A percentile compares a stretch with the other conserved stretches of the same genome.
These are phyloP conservation scores for Platalea minor DNA, from an alignment of 2,797 vertebrate species.

Conservation along the genomic window DNA sequence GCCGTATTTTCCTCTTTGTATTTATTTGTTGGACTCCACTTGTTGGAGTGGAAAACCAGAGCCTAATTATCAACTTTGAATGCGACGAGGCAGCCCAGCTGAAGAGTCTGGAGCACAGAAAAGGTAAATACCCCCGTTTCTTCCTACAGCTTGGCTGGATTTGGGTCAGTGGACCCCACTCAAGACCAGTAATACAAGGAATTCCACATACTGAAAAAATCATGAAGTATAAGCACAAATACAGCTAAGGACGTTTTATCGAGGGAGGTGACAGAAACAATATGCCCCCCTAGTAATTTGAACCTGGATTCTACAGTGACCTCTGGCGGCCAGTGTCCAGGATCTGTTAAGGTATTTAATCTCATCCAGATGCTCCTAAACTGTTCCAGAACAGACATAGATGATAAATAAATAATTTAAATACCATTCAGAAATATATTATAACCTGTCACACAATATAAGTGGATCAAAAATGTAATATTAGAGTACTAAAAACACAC, in stretches of 20 bases:
- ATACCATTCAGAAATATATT: slow-evolving; percentile 56
- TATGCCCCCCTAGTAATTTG: slow-evolving; percentile 33
- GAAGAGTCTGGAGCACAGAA: slow-evolving; percentile 7
- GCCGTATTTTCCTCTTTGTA: neutral
- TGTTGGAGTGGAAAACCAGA: slow-evolving; percentile 10
- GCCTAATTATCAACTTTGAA: neutral
- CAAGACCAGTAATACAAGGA: slow-evolving; percentile 5
- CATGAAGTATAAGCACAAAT: slow-evolving; percentile 30
- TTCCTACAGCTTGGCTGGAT: neutral
- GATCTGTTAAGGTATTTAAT: slow-evolving; percentile 63
- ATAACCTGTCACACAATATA: slow-evolving; percentile 45
- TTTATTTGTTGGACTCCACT: neutral
- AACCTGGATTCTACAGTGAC: slow-evolving; percentile 79
- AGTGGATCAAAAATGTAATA: slow-evolving; percentile 62
- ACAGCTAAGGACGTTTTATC: slow-evolving; percentile 9
- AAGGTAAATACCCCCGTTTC: slow-evolving; percentile 17
- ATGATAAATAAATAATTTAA: slow-evolving; percentile 70
- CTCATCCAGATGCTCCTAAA: slow-evolving; percentile 39
- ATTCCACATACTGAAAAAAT: neutral
- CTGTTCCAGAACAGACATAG: slow-evolving; percentile 30
- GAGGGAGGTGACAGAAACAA: slow-evolving; percentile 61
- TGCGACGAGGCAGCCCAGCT: neutral
- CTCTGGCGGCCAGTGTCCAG: slow-evolving; percentile 73
- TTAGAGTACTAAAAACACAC: slow-evolving; percentile 66
- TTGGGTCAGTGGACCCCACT: neutral